phyloP scores from a whole-genome alignment of 2,113 vertebrate genomes.

The Myiopsitta monachus region DNA sequence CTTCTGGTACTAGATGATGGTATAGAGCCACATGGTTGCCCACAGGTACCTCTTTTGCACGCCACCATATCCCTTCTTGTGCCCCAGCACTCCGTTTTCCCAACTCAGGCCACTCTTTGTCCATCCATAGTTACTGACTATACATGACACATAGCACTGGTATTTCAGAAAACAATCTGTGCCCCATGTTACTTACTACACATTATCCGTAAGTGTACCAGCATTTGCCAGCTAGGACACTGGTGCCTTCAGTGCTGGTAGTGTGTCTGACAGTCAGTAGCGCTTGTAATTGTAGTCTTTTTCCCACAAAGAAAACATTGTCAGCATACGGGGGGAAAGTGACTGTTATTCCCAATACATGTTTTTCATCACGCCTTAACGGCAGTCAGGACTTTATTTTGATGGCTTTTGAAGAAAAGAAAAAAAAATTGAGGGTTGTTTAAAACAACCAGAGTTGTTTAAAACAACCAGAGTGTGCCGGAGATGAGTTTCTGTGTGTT shows the following conservation, averaged over 20 bases:
- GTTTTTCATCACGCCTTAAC: neutral
- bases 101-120: neutral
- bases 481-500: neutral
- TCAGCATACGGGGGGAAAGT: neutral
- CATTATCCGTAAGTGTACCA: neutral
- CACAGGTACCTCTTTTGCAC: accelerated
- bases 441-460: neutral
- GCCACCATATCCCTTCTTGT: accelerated
- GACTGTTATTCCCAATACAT: neutral
- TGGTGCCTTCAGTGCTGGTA: neutral
- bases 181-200: neutral
- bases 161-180: neutral
- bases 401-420: neutral
- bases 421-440: neutral
- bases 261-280: neutral
- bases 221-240: neutral
- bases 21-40: neutral
- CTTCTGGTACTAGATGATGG: neutral
- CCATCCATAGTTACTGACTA: neutral
- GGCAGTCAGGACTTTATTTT: neutral
- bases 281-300: neutral
- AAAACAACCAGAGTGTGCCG: neutral
- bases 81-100: neutral
- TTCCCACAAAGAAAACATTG: neutral
- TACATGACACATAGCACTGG: neutral